Evolutionary conservation across 2,888 invertebrate species (phyloP).

Genomic region (Oscheius sp.): DNA sequence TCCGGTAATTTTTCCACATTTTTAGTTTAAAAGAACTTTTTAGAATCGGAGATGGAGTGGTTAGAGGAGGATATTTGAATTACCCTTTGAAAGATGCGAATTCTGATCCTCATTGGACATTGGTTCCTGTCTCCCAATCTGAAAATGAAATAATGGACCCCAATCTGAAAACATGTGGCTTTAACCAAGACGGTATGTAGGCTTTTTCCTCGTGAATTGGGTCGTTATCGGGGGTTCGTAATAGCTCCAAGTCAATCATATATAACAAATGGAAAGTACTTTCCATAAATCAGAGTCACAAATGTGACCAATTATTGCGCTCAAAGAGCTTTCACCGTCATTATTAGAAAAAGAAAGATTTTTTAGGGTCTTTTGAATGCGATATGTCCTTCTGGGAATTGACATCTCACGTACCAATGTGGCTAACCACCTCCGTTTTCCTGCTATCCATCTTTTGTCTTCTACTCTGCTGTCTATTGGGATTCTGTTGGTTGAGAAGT

Average conservation of each 20-base stretch:
- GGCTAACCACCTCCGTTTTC: slow-evolving; percentile 34
- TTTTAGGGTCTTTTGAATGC: slow-evolving; percentile 50
- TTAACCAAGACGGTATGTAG: slow-evolving; percentile 47
- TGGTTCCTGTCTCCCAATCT: slow-evolving; percentile 52
- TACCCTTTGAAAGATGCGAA: slow-evolving; percentile 52
- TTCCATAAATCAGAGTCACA: not conserved
- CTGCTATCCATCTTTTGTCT: slow-evolving; percentile 36
- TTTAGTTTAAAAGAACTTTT: not conserved
- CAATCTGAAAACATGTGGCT: slow-evolving; percentile 54
- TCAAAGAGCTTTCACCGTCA: not conserved
- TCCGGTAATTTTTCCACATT: slow-evolving; percentile 35
- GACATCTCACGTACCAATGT: slow-evolving; percentile 38
- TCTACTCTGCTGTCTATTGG: slow-evolving; percentile 32
- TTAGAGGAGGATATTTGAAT: slow-evolving; percentile 61
- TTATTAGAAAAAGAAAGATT: not conserved
- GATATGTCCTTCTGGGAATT: slow-evolving; percentile 52
- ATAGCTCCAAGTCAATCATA: slow-evolving; percentile 13
- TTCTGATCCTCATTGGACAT: slow-evolving; percentile 53
- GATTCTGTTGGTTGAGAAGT: slow-evolving; percentile 41
- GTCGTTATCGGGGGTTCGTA: slow-evolving; percentile 5
- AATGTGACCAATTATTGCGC: not conserved
- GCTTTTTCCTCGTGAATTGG: not conserved
- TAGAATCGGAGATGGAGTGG: slow-evolving; percentile 60
- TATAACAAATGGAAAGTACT: slow-evolving; percentile 12
- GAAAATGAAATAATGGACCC: slow-evolving; percentile 60